These are phyloP conservation scores for Hermaeophaga mercurialis DNA, from an alignment of 2,888 invertebrate genomes.

Conservation along the genomic window DNA sequence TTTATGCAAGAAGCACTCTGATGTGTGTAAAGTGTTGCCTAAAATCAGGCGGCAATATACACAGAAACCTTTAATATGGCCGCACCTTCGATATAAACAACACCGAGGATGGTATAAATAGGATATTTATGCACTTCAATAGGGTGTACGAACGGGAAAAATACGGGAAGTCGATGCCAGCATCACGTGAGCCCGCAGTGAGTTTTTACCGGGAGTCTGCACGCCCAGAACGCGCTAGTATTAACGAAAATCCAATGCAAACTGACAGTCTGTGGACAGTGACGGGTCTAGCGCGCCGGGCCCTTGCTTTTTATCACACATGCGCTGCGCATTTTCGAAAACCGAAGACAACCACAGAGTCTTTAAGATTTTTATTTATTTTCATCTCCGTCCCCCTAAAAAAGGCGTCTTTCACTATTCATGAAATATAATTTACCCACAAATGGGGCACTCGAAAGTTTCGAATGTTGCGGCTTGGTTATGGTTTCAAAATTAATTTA, in stretches of 20 bases:
- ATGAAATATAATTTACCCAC: too few relatives aligned
- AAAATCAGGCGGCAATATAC: constrained; percentile 40
- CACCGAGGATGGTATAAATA: constrained; percentile 23
- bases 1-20: constrained; percentile 42
- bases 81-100: constrained; percentile 39
- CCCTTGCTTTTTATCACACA: constrained; percentile 38
- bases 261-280: constrained; percentile 43
- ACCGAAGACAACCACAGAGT: constrained; percentile 5
- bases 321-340: constrained; percentile 36
- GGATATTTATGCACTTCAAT: constrained; percentile 8
- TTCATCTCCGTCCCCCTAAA: too few relatives aligned
- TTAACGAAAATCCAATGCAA: constrained; percentile 39
- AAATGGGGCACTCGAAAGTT: too few relatives aligned
- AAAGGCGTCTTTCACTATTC: too few relatives aligned
- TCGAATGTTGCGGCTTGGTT: too few relatives aligned
- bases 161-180: constrained; percentile 13
- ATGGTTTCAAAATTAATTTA: too few relatives aligned
- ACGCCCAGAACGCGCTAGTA: constrained; percentile 43
- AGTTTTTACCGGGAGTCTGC: constrained; percentile 34
- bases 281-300: constrained; percentile 41
- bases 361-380: neutral
- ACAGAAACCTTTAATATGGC: constrained; percentile 44
- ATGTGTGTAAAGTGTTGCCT: constrained; percentile 48
- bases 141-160: constrained; percentile 15
- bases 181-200: constrained; percentile 25